Conservation (phyloP, 2,113 vertebrate species). For the Leucopsar rothschildi region DNA sequence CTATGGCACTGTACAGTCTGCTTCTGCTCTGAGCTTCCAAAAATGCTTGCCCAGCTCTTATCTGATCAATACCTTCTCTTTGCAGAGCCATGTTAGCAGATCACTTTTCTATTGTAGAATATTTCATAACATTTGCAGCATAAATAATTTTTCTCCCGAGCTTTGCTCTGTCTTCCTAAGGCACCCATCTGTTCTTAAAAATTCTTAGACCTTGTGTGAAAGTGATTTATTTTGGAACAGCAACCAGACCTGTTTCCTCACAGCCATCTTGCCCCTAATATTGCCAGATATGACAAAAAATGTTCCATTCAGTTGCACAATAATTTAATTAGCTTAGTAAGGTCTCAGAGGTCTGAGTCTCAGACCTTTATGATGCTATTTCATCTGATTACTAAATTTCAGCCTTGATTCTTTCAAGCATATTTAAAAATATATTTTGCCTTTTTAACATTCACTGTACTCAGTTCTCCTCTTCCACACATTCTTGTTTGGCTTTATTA, state of each 20-base stretch:
- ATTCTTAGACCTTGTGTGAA: not conserved
- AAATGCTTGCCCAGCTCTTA: not conserved
- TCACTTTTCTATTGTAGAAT: not conserved
- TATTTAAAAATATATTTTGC: not conserved
- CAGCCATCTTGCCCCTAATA: not conserved
- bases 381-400: not conserved
- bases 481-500: not conserved
- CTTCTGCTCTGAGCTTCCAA: not conserved
- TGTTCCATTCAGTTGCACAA: not conserved
- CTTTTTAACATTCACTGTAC: not conserved
- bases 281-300: not conserved
- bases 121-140: not conserved
- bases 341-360: not conserved
- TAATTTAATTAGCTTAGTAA: not conserved
- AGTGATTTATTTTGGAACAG: not conserved
- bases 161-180: not conserved
- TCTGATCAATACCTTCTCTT: not conserved
- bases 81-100: not conserved
- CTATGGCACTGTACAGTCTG: not conserved
- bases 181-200: not conserved
- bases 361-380: not conserved
- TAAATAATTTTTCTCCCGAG: not conserved
- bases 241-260: not conserved
- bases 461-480: not conserved
- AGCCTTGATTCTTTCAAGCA: not conserved